phyloP scores from a whole-genome alignment of 2,797 vertebrate genomes.

The Halcyon smyrnensis region DNA sequence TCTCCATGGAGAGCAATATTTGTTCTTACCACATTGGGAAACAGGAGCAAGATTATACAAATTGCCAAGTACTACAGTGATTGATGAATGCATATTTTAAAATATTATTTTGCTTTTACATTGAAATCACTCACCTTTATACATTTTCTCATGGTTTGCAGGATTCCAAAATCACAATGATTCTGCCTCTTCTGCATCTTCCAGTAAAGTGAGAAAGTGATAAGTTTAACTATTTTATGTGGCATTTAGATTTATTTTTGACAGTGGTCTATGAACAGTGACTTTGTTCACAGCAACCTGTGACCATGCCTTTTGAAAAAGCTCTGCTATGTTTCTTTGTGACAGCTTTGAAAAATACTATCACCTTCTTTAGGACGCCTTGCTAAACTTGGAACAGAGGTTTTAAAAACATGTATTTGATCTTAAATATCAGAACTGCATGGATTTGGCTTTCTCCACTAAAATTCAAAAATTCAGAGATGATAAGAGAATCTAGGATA shows the following conservation, averaged over 20 bases:
- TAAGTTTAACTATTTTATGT: not conserved
- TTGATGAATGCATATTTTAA: not conserved
- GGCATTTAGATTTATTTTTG: not conserved
- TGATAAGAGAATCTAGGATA: not conserved
- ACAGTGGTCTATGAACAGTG: not conserved
- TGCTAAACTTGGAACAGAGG: not conserved
- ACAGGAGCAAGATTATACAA: not conserved
- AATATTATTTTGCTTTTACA: not conserved
- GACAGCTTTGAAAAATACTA: not conserved
- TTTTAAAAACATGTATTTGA: not conserved
- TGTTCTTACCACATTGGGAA: not conserved
- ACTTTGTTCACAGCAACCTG: not conserved
- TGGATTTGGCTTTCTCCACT: not conserved
- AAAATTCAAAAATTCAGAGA: not conserved
- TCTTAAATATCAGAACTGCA: not conserved
- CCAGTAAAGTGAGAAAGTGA: not conserved
- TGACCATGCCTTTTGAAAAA: not conserved
- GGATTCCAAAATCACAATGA: not conserved
- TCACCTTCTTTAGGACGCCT: not conserved
- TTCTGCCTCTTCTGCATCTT: not conserved
- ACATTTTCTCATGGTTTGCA: not conserved
- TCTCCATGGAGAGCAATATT: not conserved
- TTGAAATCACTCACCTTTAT: not conserved
- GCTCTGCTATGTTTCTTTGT: not conserved
- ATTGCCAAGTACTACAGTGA: not conserved